Base-by-base conservation (phyloP, 2,113 vertebrate species). In the Sorex araneus region DNA sequence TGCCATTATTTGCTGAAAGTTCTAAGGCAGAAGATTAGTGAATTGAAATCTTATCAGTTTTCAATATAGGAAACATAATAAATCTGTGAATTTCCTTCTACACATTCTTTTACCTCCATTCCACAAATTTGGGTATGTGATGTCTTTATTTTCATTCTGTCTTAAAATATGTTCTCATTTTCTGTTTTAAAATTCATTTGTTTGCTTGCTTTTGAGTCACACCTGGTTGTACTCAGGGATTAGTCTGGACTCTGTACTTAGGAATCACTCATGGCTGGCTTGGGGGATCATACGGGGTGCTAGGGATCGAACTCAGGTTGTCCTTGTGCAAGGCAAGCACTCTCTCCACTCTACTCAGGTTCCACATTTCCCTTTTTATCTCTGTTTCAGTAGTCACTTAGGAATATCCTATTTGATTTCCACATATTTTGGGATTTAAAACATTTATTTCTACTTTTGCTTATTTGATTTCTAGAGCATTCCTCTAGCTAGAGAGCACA, bases 391-490 rank as follows among this genome's bases (percentile, higher is more conserved):
- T 92, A 74, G 32, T 69, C 90, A 74, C 67, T 85, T 67, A 89
- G 50, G 45, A 70, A 18, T 71, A 12, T 66, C 28, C 75, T 75
- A 25, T 84, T 93, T 60, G 27, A 95, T 74, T 89, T 83, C 27
- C 25, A 84, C 12, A 1, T 50, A 45, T 84, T 47, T 79, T 4
- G 73, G 28, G 69, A 21, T 70, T 64, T 80, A 15, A 34, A n/a
- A 80, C 50, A 4, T 90, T 87, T 77, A 15, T 86, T 86, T 54
- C 64, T 90, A 67, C 47, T 57, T 64, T 0, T 83, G 0, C 64
- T 32, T 94, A 87, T 16, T 63, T 30, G 7, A 30, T 66, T 66
- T 66, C 15, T 57, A 57, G 15, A 18, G 54, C 15, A 57, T 57
- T 18, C 19, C 19, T 19, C 19, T 57, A 19, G 18, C 54, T 19